Evolutionary conservation across 2,113 vertebrate genomes (phyloP).

Genomic region (Zapus hudsonius): DNA sequence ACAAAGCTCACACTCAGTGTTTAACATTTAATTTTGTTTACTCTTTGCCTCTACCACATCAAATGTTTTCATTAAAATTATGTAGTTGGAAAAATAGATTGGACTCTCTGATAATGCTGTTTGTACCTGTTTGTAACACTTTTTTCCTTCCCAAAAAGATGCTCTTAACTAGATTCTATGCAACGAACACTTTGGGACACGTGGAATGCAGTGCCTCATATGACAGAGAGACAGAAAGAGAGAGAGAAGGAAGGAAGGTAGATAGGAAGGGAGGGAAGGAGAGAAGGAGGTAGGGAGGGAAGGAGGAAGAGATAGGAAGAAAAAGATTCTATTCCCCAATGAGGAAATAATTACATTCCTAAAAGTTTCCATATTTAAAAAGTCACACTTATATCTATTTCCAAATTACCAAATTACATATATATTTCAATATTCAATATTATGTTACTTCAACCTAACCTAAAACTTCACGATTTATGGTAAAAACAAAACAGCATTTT

Average conservation of each 20-base stretch:
- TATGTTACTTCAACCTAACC: background rate
- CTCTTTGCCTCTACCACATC: background rate
- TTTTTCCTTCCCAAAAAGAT: background rate
- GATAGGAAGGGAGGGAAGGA: too few species aligned
- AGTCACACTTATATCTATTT: background rate
- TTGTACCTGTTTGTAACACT: background rate
- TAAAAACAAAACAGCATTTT: background rate
- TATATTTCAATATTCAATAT: background rate
- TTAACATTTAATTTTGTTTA: background rate
- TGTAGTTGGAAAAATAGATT: background rate
- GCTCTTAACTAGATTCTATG: background rate
- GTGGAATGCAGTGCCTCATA: background rate
- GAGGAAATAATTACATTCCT: conserved; percentile 30
- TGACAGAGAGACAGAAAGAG: background rate
- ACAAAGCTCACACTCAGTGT: background rate
- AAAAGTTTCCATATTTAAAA: conserved; percentile 48
- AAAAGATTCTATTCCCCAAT: background rate
- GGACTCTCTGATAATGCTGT: background rate
- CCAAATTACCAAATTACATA: background rate
- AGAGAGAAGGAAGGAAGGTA: too few species aligned
- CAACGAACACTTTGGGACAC: background rate
- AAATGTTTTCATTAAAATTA: background rate
- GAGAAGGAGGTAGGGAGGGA: too few species aligned
- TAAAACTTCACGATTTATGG: background rate
- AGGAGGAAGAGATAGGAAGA: too few species aligned